Conservation (phyloP, 1,140 invertebrate genomes). For the Bacillus rossius region DNA sequence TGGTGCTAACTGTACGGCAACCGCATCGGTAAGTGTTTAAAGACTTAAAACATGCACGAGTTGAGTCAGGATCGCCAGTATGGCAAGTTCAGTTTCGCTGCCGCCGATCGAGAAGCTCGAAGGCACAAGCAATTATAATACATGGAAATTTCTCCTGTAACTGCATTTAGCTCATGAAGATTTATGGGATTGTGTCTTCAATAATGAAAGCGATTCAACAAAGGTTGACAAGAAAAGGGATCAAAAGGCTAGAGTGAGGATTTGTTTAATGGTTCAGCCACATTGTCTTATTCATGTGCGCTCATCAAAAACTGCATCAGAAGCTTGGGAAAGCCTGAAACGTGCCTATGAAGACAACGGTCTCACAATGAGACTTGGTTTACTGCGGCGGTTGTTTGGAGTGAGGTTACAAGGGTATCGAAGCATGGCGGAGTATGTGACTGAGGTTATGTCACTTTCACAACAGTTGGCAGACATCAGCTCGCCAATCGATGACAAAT, state of each 20-base stretch:
- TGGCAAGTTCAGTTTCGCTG: not conserved
- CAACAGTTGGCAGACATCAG: too few relatives aligned
- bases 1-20: too few relatives aligned
- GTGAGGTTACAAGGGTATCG: not conserved
- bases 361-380: not conserved
- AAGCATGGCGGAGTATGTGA: not conserved
- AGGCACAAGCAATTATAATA: slow-evolving; percentile 6
- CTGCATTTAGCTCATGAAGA: slow-evolving; percentile 2
- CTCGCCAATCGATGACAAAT: too few relatives aligned
- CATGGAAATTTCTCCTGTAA: slow-evolving; percentile 2
- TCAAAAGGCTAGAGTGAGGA: slow-evolving; percentile 2
- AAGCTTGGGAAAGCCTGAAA: slow-evolving; percentile 1
- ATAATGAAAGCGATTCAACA: not conserved
- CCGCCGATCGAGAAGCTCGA: not conserved
- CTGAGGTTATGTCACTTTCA: too few relatives aligned
- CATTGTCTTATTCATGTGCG: slow-evolving; percentile 7
- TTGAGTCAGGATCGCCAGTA: too few relatives aligned
- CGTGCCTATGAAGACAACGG: slow-evolving; percentile 1
- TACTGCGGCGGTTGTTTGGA: not conserved
- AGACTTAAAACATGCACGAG: too few relatives aligned
- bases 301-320: not conserved
- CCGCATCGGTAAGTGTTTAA: too few relatives aligned
- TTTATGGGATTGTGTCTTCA: not conserved
- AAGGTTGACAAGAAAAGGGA: not conserved
- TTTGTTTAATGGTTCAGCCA: slow-evolving; percentile 7